Evolutionary conservation across 2,113 vertebrate genomes (phyloP).

Genomic region (Sander vitreus): DNA sequence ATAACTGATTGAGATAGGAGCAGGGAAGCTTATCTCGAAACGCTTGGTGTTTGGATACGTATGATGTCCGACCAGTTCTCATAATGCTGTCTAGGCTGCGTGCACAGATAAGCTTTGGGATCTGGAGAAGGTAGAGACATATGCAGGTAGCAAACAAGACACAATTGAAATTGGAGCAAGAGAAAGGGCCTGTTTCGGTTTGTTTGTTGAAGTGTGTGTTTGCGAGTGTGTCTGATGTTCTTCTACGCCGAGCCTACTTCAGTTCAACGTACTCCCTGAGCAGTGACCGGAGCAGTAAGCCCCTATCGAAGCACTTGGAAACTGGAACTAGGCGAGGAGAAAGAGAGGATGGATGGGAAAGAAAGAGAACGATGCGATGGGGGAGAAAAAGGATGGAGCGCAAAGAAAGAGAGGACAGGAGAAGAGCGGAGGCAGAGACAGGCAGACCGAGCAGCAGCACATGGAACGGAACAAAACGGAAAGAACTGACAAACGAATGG

Average conservation of each 20-base stretch:
- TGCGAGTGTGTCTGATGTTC: slow-evolving; percentile 59
- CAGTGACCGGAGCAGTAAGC: slow-evolving; percentile 72
- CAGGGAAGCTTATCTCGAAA: slow-evolving; percentile 74
- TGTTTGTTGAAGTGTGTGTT: slow-evolving; percentile 51
- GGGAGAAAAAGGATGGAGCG: slow-evolving; percentile 77
- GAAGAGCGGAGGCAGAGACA: slow-evolving; percentile 55
- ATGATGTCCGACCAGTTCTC: slow-evolving; percentile 82
- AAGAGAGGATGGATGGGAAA: slow-evolving; percentile 77
- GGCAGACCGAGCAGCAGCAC: slow-evolving; percentile 53
- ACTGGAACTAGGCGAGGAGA: slow-evolving; percentile 66
- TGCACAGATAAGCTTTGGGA: slow-evolving; percentile 76
- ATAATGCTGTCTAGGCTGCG: slow-evolving; percentile 72
- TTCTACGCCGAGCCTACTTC: slow-evolving; percentile 63
- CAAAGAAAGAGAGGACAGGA: slow-evolving; percentile 77
- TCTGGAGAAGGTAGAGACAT: slow-evolving; percentile 77
- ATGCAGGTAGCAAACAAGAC: slow-evolving; percentile 77
- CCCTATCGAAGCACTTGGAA: slow-evolving; percentile 73
- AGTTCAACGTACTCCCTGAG: slow-evolving; percentile 75
- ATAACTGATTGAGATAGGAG: slow-evolving; percentile 66
- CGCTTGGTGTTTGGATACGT: slow-evolving; percentile 70
- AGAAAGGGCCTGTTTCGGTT: slow-evolving; percentile 68
- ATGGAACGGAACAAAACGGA: slow-evolving; percentile 76
- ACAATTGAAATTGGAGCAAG: slow-evolving; percentile 78
- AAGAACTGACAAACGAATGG: slow-evolving; percentile 79
- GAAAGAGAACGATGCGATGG: slow-evolving; percentile 69